Conservation (phyloP, 1,140 invertebrate species). For the Hylaeus volcanicus region DNA sequence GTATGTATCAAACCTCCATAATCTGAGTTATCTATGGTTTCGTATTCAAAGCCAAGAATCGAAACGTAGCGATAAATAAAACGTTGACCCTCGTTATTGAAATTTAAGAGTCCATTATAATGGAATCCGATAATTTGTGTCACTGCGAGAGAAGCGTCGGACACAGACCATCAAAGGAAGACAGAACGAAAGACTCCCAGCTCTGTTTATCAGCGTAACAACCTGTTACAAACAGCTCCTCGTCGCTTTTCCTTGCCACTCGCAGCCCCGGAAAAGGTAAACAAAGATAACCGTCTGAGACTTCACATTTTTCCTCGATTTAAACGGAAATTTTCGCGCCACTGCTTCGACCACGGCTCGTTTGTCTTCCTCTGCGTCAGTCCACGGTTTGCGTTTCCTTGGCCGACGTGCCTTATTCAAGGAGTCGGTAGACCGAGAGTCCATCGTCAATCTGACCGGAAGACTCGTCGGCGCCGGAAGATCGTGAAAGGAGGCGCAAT, state of each 20-base stretch:
- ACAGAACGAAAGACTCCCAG: too few species aligned
- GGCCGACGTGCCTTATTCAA: slow-evolving; percentile 11
- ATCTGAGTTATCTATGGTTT: too few species aligned
- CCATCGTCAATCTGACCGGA: slow-evolving; percentile 51
- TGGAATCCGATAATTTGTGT: too few species aligned
- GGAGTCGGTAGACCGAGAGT: slow-evolving; percentile 40
- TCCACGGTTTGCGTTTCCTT: slow-evolving; percentile 23
- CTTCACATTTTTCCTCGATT: neutral
- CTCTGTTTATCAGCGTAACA: too few species aligned
- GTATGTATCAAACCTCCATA: too few species aligned
- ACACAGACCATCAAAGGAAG: too few species aligned
- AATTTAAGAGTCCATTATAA: too few species aligned
- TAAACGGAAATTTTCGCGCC: slow-evolving; percentile 20
- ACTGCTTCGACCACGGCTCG: neutral
- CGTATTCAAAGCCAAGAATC: too few species aligned
- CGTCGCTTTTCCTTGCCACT: neutral
- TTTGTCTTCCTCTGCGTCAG: slow-evolving; percentile 26
- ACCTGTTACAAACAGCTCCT: too few species aligned
- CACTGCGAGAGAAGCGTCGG: too few species aligned
- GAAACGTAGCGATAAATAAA: too few species aligned
- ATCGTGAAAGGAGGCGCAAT: slow-evolving; percentile 35
- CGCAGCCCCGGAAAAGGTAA: neutral
- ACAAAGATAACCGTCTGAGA: neutral
- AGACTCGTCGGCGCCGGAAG: slow-evolving; percentile 34
- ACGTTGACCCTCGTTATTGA: too few species aligned